Evolutionary conservation across 2,888 invertebrate genomes (phyloP).

Genomic region (Melolontha melolontha): DNA sequence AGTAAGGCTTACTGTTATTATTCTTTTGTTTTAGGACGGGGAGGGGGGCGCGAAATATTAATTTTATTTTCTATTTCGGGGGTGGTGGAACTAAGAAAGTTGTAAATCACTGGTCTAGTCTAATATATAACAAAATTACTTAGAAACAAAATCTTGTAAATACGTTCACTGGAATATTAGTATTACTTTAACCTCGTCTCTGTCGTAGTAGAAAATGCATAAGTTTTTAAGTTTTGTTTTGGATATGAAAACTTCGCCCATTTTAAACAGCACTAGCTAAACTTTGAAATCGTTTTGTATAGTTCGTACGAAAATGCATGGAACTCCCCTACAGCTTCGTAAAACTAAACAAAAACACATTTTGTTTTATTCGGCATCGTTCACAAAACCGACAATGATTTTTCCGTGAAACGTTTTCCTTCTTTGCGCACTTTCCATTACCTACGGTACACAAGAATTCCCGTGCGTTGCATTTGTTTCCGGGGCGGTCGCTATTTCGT

Average conservation of each 20-base stretch:
- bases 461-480: slow-evolving; percentile 30
- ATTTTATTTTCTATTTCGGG: too few relatives aligned
- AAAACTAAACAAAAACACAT: slow-evolving; percentile 14
- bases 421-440: slow-evolving; percentile 24
- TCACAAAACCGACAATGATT: slow-evolving; percentile 27
- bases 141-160: too few relatives aligned
- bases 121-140: too few relatives aligned
- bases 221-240: too few relatives aligned
- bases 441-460: slow-evolving; percentile 7
- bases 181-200: too few relatives aligned
- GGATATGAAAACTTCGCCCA: background rate
- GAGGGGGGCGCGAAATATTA: too few relatives aligned
- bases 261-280: background rate
- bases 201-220: too few relatives aligned
- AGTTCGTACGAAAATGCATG: background rate
- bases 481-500: slow-evolving; percentile 22
- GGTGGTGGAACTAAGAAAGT: too few relatives aligned
- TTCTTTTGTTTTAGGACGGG: too few relatives aligned
- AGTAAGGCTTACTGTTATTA: too few relatives aligned
- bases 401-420: slow-evolving; percentile 4
- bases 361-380: slow-evolving; percentile 26
- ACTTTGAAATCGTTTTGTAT: background rate
- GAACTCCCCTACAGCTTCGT: slow-evolving; percentile 1
- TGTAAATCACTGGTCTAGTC: too few relatives aligned
- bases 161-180: too few relatives aligned